Evolutionary conservation across 2,113 vertebrate genomes (phyloP).

Genomic region (Bos javanicus): DNA sequence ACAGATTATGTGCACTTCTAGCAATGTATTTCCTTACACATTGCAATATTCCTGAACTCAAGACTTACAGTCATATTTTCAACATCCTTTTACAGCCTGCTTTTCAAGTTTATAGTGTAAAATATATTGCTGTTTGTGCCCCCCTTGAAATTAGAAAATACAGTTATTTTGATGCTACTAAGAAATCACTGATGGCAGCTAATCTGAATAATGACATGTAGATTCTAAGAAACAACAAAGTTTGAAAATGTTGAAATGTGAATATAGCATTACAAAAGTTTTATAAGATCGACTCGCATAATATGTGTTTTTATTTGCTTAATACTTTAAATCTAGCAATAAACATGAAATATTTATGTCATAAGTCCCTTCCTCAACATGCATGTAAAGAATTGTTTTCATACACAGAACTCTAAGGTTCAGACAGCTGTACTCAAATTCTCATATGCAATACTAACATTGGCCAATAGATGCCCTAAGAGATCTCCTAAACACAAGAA

Average conservation of each 20-base stretch:
- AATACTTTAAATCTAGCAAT: not conserved
- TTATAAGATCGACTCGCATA: not conserved
- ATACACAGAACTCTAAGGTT: not conserved
- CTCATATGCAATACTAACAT: slow-evolving; percentile 69
- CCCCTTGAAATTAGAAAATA: not conserved
- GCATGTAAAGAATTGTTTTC: not conserved
- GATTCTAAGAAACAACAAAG: not conserved
- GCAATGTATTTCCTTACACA: not conserved
- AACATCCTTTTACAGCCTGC: not conserved
- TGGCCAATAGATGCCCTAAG: slow-evolving; percentile 81
- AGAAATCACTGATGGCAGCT: not conserved
- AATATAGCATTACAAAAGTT: not conserved
- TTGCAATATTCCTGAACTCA: not conserved
- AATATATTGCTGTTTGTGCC: not conserved
- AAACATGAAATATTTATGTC: not conserved
- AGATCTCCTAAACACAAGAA: slow-evolving; percentile 73
- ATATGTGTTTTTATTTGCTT: slow-evolving; percentile 2
- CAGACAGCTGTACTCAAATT: not conserved
- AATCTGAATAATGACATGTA: not conserved
- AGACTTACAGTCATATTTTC: not conserved
- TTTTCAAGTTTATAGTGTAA: not conserved
- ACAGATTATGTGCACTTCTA: not conserved
- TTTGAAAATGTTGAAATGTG: not conserved
- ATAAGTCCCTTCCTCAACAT: not conserved
- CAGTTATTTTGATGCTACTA: not conserved